A percentile compares a stretch with the other conserved stretches of the same genome.
Evolutionary conservation across 2,113 vertebrate species (phyloP).

Genomic region (Ptilonorhynchus violaceus): DNA sequence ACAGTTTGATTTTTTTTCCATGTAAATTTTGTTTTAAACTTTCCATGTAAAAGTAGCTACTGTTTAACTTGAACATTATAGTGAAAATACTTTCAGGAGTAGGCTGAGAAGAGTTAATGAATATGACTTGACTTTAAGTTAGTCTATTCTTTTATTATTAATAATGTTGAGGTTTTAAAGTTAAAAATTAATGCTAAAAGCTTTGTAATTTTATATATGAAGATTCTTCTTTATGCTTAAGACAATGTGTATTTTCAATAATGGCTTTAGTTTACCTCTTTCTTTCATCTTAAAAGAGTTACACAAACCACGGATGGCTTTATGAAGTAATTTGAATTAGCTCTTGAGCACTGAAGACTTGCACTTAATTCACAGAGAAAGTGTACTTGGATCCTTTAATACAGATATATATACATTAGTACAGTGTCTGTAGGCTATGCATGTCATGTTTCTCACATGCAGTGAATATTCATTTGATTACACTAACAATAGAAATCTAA

Average conservation of each 20-base stretch:
- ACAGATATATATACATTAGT: background rate
- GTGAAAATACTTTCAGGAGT: background rate
- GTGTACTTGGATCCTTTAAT: background rate
- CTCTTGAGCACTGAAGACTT: background rate
- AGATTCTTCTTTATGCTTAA: background rate
- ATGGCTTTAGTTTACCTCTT: background rate
- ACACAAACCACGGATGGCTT: background rate
- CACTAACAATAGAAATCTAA: background rate
- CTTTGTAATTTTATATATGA: background rate
- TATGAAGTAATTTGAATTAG: background rate
- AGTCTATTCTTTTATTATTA: background rate
- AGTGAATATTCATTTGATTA: background rate
- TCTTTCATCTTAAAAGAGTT: background rate
- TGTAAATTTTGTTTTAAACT: background rate
- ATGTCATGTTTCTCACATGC: background rate
- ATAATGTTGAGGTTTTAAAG: background rate
- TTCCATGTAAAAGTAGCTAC: background rate
- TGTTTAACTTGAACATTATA: background rate
- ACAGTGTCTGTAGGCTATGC: background rate
- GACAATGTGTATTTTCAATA: background rate
- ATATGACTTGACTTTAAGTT: background rate
- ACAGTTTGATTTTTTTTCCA: background rate
- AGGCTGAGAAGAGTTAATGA: background rate
- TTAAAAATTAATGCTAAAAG: background rate
- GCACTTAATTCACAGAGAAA: background rate